These are phyloP conservation scores for Xyrauchen texanus DNA, from an alignment of 2,113 vertebrate species.

Conservation along the genomic window DNA sequence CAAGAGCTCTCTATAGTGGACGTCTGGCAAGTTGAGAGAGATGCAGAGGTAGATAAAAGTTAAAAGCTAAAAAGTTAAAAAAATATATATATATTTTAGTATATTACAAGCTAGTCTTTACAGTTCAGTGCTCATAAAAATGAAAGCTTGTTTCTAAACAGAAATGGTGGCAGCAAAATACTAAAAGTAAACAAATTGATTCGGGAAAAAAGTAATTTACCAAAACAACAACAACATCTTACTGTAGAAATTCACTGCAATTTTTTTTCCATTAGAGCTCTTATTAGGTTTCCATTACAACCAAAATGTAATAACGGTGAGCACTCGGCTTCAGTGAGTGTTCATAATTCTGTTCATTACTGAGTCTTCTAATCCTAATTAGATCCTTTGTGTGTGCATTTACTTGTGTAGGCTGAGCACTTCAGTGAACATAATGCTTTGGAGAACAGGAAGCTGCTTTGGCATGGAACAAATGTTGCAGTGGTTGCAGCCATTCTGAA, in stretches of 20 bases:
- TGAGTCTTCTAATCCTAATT: slow-evolving; percentile 7
- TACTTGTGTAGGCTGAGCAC: slow-evolving; percentile 69
- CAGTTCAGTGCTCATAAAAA: neutral
- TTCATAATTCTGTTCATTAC: neutral
- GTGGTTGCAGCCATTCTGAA: slow-evolving; percentile 88
- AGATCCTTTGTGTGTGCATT: slow-evolving; percentile 16
- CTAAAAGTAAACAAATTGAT: neutral
- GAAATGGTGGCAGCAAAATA: neutral
- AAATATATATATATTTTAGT: no score
- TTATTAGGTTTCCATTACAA: neutral
- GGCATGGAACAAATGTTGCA: slow-evolving; percentile 89
- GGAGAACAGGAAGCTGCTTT: slow-evolving; percentile 84
- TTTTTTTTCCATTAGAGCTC: no score
- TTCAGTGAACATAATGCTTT: slow-evolving; percentile 75
- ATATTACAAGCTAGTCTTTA: no score
- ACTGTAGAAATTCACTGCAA: no score
- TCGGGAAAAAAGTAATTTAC: no score
- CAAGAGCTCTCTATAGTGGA: slow-evolving; percentile 67
- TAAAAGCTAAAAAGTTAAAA: no score
- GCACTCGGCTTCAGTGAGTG: neutral
- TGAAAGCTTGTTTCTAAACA: neutral
- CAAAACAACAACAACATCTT: no score
- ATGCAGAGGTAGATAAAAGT: slow-evolving; percentile 79
- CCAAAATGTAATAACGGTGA: neutral
- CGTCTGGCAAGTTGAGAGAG: slow-evolving; percentile 83